These are phyloP conservation scores for Baryphthengus martii DNA, from an alignment of 2,113 vertebrate species.

Conservation along the genomic window DNA sequence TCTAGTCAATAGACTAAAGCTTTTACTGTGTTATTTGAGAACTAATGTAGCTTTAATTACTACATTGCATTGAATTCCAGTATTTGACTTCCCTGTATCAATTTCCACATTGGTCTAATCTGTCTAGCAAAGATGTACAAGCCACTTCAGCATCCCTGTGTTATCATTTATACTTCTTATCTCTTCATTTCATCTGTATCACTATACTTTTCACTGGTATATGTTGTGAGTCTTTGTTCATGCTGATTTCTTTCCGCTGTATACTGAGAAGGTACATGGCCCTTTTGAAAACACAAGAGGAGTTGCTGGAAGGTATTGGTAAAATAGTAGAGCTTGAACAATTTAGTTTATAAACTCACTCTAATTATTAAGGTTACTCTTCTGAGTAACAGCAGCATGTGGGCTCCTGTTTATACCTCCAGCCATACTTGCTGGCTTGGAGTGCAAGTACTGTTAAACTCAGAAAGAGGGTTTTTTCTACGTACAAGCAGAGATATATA, in stretches of 20 bases:
- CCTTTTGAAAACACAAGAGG: not conserved
- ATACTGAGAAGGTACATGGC: not conserved
- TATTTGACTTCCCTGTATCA: not conserved
- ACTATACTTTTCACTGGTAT: not conserved
- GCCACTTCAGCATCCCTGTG: not conserved
- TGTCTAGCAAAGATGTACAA: not conserved
- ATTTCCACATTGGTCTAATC: not conserved
- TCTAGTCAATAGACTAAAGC: not conserved
- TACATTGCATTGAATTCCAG: not conserved
- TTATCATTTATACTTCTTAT: not conserved
- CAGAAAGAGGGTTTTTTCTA: not conserved
- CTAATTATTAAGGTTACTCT: not conserved
- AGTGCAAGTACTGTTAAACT: not conserved
- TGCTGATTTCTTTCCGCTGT: not conserved
- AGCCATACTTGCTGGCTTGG: not conserved
- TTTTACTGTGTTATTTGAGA: constrained; percentile 1
- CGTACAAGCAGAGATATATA: not conserved
- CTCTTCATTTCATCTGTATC: not conserved
- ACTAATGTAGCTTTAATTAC: not conserved
- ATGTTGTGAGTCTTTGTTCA: not conserved
- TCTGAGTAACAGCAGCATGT: not conserved
- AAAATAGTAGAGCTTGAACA: not conserved
- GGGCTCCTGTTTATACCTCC: not conserved
- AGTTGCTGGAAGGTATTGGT: not conserved
- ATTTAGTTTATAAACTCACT: not conserved